A percentile compares a stretch with the other conserved stretches of the same genome.
Evolutionary conservation across 92 coral and sea anemone species (phyloP).

Genomic region (Porites rus): DNA sequence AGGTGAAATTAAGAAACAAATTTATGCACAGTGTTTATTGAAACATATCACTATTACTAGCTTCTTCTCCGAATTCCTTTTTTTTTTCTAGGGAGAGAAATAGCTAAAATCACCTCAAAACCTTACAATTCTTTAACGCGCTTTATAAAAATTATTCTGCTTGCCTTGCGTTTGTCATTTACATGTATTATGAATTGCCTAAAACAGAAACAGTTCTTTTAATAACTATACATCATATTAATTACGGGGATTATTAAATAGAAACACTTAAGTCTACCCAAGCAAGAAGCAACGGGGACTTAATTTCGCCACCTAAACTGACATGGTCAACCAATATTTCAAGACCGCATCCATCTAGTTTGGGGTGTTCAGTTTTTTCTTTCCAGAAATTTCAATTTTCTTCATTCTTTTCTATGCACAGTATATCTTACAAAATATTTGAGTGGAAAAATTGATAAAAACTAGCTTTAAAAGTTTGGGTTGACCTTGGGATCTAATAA

Average conservation of each 20-base stretch:
- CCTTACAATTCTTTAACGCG: too few species aligned
- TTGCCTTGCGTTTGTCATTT: not conserved
- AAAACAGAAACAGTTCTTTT: constrained; percentile 10
- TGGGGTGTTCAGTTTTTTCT: not conserved
- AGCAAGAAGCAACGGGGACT: constrained; percentile 17
- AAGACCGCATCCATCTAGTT: not conserved
- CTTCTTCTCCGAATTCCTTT: not conserved
- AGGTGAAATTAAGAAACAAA: constrained; percentile 27
- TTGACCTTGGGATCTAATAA: too few species aligned
- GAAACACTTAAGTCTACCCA: constrained; percentile 3
- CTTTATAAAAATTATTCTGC: too few species aligned
- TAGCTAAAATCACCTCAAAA: not conserved
- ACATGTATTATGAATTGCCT: not conserved
- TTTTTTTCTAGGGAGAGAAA: not conserved
- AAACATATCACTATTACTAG: not conserved
- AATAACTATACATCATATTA: not conserved
- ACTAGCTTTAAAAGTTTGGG: too few species aligned
- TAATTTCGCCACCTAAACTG: not conserved
- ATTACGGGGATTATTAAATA: not conserved
- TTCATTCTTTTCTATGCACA: too few species aligned
- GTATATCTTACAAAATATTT: too few species aligned
- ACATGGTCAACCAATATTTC: not conserved
- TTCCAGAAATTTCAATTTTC: not conserved
- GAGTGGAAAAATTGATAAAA: too few species aligned
- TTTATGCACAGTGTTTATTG: not conserved